Evolutionary conservation across 2,888 invertebrate species (phyloP), one percentile per base, ranked within the genome.

Genomic region (Geotrupes spiniger): DNA sequence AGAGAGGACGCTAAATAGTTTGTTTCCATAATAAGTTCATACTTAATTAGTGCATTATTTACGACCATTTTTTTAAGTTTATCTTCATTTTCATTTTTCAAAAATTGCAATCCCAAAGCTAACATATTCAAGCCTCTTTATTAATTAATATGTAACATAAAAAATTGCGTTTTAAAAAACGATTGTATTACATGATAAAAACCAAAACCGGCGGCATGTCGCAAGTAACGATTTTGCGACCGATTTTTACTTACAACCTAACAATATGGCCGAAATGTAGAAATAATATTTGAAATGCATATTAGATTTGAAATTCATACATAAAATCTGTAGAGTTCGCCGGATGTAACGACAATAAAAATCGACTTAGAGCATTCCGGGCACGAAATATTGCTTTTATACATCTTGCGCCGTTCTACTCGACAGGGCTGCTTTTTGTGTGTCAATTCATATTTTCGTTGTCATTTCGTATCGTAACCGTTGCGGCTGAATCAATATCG

Each of bases 381-480:
- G 53, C 60, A 60, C 60, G 60, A 54, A 58, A 56, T 58, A 57
- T 60, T 58, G 54, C 57, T 60, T 54, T 60, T 58, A 53, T 57
- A 58, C 56, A 56, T 57, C 56, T 53, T 45, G 53, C 55, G 51
- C 48, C 54, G 51, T 45, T 52, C 47, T 40, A 37, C 39, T 45
- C 45, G 47, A 52, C 51, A 38, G 49, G 27, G 41, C 31, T 31
- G 51, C 47, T 57, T 57, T 57, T 51, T 57, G 51, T 49, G 47
- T 57, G 58, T 59, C 58, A 58, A 55, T 59, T 57, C 58, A 55
- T 57, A 59, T 58, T 58, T 58, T 57, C 55, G 48, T 46, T 49
- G 53, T 51, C 52, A 49, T 51, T 51, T 54, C 44, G 42, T 43
- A 49, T 56, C 55, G 49, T 49, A 36, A 43, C 45, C 50, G 46